Base-by-base conservation (phyloP, 2,888 invertebrate genomes). In the Venusia cambrica region DNA sequence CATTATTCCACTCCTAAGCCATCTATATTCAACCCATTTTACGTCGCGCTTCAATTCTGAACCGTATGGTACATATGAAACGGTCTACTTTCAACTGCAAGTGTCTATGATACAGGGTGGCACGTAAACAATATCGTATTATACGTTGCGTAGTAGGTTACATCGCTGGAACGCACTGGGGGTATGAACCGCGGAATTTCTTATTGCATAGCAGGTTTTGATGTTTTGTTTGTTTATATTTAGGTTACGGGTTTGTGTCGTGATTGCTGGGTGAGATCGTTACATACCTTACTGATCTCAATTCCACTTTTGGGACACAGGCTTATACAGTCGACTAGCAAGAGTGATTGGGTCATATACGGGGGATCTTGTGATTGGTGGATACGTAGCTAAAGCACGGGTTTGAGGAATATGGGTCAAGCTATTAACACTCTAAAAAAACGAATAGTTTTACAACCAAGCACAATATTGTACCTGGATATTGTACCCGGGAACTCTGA, bases 121-220 rank as follows among this genome's bases (percentile, higher is more conserved):
- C 48, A 53, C 48, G 50, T 51, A 51, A 53, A 51, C 51, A 51
- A 53, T 53, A 51, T 49, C 42, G 48, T 45, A 29, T 42, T 44
- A 36, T 38, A 25, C 42, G 41, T 36, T 38, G 40, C 22, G 20
- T 20, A 14, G 17, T 18, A 33, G 33, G 30, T 32, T 22, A 34
- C 18, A 25, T 28, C 21, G 27, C n/a, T 14, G 30, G 36, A 42
- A 41, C 42, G 39, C 39, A 43, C 31, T 30, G 16, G 9, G 12
- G 18, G 25, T 34, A 40, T 19, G 31, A 36, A 37, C 36, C 25
- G 31, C 24, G 40, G 40, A 38, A 40, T 47, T 20, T 35, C 26
- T 46, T 46, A 42, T 37, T 46, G 35, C 43, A 34, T 24, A 20
- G 32, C 32, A 33, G 34, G 29, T 46, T n/a, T 42, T 38, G 24